phyloP scores from a whole-genome alignment of 2,888 invertebrate species.

The Leptinotarsa peninsularis region DNA sequence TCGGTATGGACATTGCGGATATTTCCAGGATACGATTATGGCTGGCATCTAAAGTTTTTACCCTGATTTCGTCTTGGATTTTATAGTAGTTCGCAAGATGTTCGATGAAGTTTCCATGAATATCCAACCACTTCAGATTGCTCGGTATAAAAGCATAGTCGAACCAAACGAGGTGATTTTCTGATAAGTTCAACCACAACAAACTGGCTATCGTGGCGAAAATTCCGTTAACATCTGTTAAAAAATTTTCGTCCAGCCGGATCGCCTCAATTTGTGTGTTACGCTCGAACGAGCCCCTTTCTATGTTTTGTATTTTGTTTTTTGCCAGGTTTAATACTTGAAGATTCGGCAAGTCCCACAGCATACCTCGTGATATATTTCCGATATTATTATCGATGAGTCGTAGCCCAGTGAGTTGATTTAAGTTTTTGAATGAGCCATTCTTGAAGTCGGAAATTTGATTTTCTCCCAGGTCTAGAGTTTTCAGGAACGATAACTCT shows the following conservation, averaged over 20 bases:
- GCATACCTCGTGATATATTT: slow-evolving; percentile 86
- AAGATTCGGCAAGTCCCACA: slow-evolving; percentile 85
- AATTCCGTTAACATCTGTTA: slow-evolving; percentile 90
- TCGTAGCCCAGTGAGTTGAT: slow-evolving; percentile 87
- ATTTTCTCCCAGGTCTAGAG: slow-evolving; percentile 92
- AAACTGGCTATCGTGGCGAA: slow-evolving; percentile 87
- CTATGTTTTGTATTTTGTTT: slow-evolving; percentile 88
- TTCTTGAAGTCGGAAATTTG: slow-evolving; percentile 86
- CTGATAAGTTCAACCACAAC: slow-evolving; percentile 88
- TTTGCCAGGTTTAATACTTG: slow-evolving; percentile 90
- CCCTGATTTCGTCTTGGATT: slow-evolving; percentile 82
- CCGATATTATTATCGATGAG: slow-evolving; percentile 92
- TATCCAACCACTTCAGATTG: slow-evolving; percentile 90
- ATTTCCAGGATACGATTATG: slow-evolving; percentile 89
- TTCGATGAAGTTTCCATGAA: slow-evolving; percentile 91
- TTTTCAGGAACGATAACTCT: slow-evolving; percentile 85
- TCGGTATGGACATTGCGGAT: slow-evolving; percentile 86
- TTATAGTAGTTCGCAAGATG: slow-evolving; percentile 90
- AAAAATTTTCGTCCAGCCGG: slow-evolving; percentile 87
- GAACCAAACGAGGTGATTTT: slow-evolving; percentile 93
- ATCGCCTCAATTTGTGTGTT: slow-evolving; percentile 88
- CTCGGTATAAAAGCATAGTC: slow-evolving; percentile 93
- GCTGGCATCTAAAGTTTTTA: slow-evolving; percentile 89
- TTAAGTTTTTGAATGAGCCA: slow-evolving; percentile 86
- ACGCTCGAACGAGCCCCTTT: slow-evolving; percentile 84